Percentiles rank a stretch among this genome's conserved stretches.
Conservation (phyloP, 2,888 invertebrate species). For the Nymphalis polychloros region DNA sequence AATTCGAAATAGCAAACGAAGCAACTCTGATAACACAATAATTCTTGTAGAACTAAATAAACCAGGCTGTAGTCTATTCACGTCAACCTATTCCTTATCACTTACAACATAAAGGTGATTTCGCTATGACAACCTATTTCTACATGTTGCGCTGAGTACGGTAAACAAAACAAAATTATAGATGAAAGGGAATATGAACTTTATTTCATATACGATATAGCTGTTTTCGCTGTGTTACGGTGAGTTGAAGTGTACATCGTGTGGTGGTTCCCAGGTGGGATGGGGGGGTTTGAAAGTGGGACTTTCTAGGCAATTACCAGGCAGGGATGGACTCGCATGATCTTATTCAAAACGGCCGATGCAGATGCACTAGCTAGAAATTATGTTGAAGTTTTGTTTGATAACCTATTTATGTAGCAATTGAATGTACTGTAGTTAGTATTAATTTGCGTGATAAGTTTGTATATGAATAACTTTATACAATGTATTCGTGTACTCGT, state of each 20-base stretch:
- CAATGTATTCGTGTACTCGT: background rate
- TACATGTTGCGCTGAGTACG: constrained; percentile 22
- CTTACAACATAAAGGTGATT: constrained; percentile 17
- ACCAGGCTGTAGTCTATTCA: background rate
- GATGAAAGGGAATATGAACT: constrained; percentile 10
- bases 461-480: background rate
- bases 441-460: constrained; percentile 5
- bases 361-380: constrained; percentile 31
- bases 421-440: constrained; percentile 17
- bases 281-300: constrained; percentile 52
- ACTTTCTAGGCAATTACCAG: constrained; percentile 76
- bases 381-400: constrained; percentile 36
- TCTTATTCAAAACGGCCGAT: constrained; percentile 42
- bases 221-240: constrained; percentile 10
- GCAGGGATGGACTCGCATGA: constrained; percentile 50
- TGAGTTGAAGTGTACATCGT: constrained; percentile 19
- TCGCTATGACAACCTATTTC: background rate
- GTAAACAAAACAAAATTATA: constrained; percentile 5
- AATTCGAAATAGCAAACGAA: constrained; percentile 22
- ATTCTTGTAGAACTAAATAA: constrained; percentile 21
- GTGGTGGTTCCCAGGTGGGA: constrained; percentile 38
- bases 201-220: constrained; percentile 6
- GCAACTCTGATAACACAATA: constrained; percentile 28
- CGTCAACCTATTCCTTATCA: constrained; percentile 1
- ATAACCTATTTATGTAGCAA: constrained; percentile 30